These are phyloP conservation scores for Fragum sueziense DNA, from an alignment of 2,888 invertebrate species.

Conservation along the genomic window DNA sequence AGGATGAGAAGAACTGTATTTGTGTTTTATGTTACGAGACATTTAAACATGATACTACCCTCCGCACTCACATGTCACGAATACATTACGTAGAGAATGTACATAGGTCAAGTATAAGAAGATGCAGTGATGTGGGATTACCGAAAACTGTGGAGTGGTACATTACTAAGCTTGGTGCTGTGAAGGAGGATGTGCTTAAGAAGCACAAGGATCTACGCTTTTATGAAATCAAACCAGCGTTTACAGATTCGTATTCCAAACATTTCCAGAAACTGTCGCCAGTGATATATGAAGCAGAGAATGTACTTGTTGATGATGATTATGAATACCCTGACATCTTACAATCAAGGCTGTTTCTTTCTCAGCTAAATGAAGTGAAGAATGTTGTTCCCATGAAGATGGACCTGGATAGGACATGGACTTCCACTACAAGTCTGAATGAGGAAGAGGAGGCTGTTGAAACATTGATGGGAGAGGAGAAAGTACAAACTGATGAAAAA, in stretches of 20 bases:
- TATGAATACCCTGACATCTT: too few relatives aligned
- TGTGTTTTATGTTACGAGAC: neutral
- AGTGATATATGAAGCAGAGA: neutral
- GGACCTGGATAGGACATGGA: too few relatives aligned
- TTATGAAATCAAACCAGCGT: neutral
- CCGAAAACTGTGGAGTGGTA: neutral
- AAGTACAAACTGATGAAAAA: too few relatives aligned
- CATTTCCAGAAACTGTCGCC: neutral
- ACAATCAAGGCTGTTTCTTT: neutral
- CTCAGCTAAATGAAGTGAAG: too few relatives aligned
- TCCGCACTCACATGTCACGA: neutral
- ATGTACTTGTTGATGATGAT: neutral
- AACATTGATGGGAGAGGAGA: too few relatives aligned
- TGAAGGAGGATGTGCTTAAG: neutral
- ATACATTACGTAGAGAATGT: neutral
- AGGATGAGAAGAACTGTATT: neutral
- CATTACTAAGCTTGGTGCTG: neutral
- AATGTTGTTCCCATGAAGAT: too few relatives aligned
- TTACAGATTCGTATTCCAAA: neutral
- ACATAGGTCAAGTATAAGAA: neutral
- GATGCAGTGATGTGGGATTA: neutral
- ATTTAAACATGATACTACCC: neutral
- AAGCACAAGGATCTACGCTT: neutral
- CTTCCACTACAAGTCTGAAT: too few relatives aligned
- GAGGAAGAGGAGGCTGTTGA: neutral